Percentiles rank a stretch among this genome's conserved stretches.
Evolutionary conservation across 2,888 invertebrate species (phyloP).

Genomic region (Lasioglossum leucozonium): DNA sequence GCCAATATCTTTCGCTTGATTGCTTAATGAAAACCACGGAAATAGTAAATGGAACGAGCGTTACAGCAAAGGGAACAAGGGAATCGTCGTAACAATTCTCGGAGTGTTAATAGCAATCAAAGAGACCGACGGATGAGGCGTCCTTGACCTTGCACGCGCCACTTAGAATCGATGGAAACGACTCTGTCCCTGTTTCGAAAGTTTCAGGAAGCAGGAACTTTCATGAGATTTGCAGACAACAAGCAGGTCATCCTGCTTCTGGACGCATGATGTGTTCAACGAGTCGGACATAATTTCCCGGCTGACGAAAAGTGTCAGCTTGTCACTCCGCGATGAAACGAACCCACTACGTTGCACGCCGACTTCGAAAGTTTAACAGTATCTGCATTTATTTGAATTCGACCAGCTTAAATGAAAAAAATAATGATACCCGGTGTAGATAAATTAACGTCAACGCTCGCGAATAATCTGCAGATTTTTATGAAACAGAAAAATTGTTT

Average conservation of each 20-base stretch:
- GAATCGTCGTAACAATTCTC: not conserved
- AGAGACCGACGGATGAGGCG: not conserved
- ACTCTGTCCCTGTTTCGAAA: constrained; percentile 16
- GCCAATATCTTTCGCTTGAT: not conserved
- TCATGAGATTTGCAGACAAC: constrained; percentile 9
- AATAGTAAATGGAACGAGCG: not conserved
- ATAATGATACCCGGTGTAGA: not conserved
- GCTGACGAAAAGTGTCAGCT: constrained; percentile 33
- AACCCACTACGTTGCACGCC: not conserved
- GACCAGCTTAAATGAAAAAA: no score
- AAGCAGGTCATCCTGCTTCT: constrained; percentile 10
- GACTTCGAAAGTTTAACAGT: not conserved
- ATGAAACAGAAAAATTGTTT: no score
- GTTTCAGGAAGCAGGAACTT: constrained; percentile 14
- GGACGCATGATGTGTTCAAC: constrained; percentile 19
- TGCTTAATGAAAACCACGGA: not conserved
- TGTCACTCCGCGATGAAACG: constrained; percentile 26
- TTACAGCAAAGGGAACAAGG: no score
- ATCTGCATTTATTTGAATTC: not conserved
- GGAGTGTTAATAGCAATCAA: constrained; percentile 15
- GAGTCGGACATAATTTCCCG: constrained; percentile 22
- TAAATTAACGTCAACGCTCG: not conserved
- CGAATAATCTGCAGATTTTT: not conserved
- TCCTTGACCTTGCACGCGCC: constrained; percentile 18
- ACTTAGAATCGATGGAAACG: constrained; percentile 25